These are phyloP conservation scores for Diachasmimorpha longicaudata DNA, from an alignment of 1,140 invertebrate genomes.

Conservation along the genomic window DNA sequence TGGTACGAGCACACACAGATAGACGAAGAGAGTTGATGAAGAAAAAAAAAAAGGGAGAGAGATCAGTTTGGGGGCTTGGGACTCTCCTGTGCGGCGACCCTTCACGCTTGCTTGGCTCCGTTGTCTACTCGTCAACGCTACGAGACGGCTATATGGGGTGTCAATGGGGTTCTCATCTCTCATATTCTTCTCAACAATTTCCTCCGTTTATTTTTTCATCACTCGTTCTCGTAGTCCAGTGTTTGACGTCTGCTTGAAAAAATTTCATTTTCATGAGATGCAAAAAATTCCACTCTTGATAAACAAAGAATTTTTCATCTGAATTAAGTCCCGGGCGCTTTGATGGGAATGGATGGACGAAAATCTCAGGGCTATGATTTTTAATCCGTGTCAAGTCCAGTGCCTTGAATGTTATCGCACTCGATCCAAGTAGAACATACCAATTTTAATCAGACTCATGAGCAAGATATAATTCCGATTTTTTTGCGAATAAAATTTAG, in stretches of 20 bases:
- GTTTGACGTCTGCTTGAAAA: not conserved
- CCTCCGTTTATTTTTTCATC: not conserved
- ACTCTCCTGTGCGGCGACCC: slow-evolving; percentile 51
- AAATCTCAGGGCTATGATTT: too few relatives aligned
- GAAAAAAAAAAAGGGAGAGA: not conserved
- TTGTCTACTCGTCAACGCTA: slow-evolving; percentile 60
- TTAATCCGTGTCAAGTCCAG: too few relatives aligned
- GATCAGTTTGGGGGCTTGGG: slow-evolving; percentile 25
- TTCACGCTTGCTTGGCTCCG: slow-evolving; percentile 58
- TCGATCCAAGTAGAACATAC: too few relatives aligned
- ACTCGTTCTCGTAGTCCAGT: not conserved
- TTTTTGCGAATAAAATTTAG: too few relatives aligned
- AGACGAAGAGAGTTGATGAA: not conserved
- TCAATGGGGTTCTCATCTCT: slow-evolving; percentile 59
- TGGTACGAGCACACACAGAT: not conserved
- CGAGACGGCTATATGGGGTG: slow-evolving; percentile 43
- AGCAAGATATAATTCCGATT: too few relatives aligned
- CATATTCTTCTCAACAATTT: not conserved
- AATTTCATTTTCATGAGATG: not conserved
- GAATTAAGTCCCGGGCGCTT: too few relatives aligned
- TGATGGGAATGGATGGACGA: too few relatives aligned
- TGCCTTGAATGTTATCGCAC: too few relatives aligned
- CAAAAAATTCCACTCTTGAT: not conserved
- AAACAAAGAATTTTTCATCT: too few relatives aligned
- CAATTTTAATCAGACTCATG: too few relatives aligned